Base-by-base conservation (phyloP, 2,888 invertebrate species). In the Lithosia quadra region DNA sequence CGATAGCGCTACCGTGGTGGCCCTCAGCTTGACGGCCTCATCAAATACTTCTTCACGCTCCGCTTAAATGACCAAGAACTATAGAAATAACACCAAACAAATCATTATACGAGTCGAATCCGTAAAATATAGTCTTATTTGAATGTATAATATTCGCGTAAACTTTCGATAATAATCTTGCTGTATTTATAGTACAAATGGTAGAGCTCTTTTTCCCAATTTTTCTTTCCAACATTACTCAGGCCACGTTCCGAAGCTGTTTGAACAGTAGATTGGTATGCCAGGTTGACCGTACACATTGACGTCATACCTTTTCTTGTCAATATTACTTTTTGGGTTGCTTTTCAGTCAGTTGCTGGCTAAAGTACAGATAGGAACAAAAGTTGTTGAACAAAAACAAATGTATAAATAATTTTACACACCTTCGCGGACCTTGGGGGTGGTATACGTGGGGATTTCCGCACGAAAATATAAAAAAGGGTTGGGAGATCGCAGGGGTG, bases 181-280 rank as follows among this genome's bases (percentile, higher is more conserved):
- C n/a, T n/a, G 1, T 28, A 2, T 39, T 73, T 75, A 36, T 66
- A 67, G 71, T 71, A 77, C 65, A 72, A 72, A 53, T 43, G 33
- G n/a, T 55, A 15, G 18, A 33, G 22, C 18, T 56, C 55, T 65
- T 43, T 39, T 56, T 56, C 55, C 57, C 49, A 49, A 55, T 67
- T 67, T 70, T 69, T 72, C 63, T 57, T 43, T 61, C 56, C 55
- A 36, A 18, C 34, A 49, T 21, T 49, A 49, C 61, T 53, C 60
- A 36, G 36, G 36, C 28, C 15, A 66, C 60, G 60, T 9, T 49
- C n/a, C 24, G 24, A 4, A n/a, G 28, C 34, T 61, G 60, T 66
- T 66, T 60, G 60, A 55, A 60, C 60, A 55, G 34, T 60, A 61
- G 36, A 66, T 59, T 65, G 65, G 33, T 58, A 59, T 8, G 34